A percentile compares a stretch with the other conserved stretches of the same genome.
These are phyloP conservation scores for Parapristionchus giblindavisi DNA, from an alignment of 2,888 invertebrate species.

Conservation along the genomic window DNA sequence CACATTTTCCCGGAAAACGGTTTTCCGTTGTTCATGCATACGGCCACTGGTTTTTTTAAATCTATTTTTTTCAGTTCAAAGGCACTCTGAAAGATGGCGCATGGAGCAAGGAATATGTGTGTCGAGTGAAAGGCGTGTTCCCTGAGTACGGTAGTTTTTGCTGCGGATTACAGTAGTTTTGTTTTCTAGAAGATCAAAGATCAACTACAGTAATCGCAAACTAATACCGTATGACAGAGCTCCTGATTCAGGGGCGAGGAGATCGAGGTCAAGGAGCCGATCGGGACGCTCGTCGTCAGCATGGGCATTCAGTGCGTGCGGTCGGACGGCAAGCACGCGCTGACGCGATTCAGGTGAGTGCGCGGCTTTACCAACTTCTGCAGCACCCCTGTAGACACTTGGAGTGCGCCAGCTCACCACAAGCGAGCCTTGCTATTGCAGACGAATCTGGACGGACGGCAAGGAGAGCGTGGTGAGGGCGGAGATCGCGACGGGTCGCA, in stretches of 20 bases:
- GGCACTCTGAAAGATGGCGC: constrained; percentile 90
- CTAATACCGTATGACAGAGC: not conserved
- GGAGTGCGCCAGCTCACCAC: not conserved
- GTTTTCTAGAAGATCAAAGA: not conserved
- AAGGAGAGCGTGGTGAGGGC: constrained; percentile 87
- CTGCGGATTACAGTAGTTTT: too few species aligned
- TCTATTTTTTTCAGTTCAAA: constrained; percentile 79
- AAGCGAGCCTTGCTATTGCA: constrained; percentile 4
- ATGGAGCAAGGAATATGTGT: constrained; percentile 93
- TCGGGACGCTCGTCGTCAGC: constrained; percentile 77
- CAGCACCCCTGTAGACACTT: not conserved
- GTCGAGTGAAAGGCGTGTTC: constrained; percentile 91
- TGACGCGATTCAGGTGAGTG: constrained; percentile 42
- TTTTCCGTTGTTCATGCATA: too few species aligned
- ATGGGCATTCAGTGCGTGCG: constrained; percentile 95
- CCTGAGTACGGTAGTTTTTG: constrained; percentile 79
- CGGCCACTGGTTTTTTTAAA: too few species aligned
- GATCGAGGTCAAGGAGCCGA: constrained; percentile 63
- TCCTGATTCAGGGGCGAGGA: constrained; percentile 51
- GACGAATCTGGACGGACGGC: constrained; percentile 55
- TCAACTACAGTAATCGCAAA: not conserved
- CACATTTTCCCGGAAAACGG: too few species aligned
- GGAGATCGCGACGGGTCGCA: constrained; percentile 92
- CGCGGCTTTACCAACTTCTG: not conserved
- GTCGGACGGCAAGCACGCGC: constrained; percentile 78